A percentile compares a stretch with the other conserved stretches of the same genome.
Conservation (phyloP, 2,113 vertebrate genomes). For the Vimba vimba region DNA sequence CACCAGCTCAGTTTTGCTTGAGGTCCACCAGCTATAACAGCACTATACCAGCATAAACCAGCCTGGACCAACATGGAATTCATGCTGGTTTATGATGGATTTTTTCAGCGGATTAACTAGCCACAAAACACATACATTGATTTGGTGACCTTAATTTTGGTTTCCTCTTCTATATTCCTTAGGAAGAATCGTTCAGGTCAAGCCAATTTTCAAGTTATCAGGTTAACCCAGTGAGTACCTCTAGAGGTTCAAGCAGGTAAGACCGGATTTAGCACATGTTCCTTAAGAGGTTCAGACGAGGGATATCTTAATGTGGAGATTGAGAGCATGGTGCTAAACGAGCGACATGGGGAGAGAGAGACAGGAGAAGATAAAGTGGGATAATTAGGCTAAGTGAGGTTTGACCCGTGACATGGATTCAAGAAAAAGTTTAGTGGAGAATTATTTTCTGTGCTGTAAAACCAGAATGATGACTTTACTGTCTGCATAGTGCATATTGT, state of each 20-base stretch:
- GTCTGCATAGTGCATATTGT: background rate
- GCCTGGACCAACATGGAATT: background rate
- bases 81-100: background rate
- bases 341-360: slow-evolving; percentile 16
- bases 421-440: background rate
- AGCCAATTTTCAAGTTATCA: slow-evolving; percentile 31
- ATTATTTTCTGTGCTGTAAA: background rate
- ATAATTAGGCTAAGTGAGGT: slow-evolving; percentile 11
- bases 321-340: background rate
- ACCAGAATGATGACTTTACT: background rate
- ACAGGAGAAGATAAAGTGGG: background rate
- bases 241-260: slow-evolving; percentile 25
- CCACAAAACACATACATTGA: background rate
- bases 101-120: background rate
- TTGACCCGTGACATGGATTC: background rate
- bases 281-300: slow-evolving; percentile 26
- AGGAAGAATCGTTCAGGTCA: slow-evolving; percentile 20
- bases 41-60: too few relatives aligned
- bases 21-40: too few relatives aligned
- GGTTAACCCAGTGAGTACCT: slow-evolving; percentile 23
- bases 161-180: background rate
- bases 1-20: too few relatives aligned
- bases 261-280: slow-evolving; percentile 8
- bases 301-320: background rate
- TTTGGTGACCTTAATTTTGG: background rate